These are phyloP conservation scores for Lacerta agilis DNA, from an alignment of 2,797 vertebrate species.

Conservation along the genomic window DNA sequence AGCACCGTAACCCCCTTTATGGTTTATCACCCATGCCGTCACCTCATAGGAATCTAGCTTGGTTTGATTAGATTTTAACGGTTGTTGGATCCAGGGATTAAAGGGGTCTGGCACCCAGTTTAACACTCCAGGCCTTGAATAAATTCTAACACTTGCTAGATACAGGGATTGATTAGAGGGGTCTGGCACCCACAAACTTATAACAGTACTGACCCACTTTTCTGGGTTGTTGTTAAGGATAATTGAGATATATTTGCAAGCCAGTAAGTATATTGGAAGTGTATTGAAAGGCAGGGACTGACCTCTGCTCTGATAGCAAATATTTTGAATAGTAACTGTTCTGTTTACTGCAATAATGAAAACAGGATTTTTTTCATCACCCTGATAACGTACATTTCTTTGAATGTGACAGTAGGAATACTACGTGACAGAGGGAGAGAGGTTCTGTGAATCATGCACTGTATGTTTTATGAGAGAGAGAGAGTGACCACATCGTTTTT, in stretches of 20 bases:
- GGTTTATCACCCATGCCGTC: too few species aligned
- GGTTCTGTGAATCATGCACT: conserved; percentile 24
- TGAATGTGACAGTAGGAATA: neutral
- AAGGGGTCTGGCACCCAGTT: too few species aligned
- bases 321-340: neutral
- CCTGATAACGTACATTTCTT: neutral
- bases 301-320: neutral
- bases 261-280: neutral
- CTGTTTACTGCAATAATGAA: neutral
- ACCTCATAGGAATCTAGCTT: too few species aligned
- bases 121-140: too few species aligned
- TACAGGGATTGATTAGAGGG: too few species aligned
- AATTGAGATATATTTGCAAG: neutral
- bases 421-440: neutral
- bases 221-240: neutral
- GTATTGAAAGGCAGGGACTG: neutral
- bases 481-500: neutral
- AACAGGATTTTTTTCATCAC: neutral
- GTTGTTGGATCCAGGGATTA: too few species aligned
- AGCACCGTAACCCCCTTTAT: too few species aligned
- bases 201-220: neutral
- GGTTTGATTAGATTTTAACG: too few species aligned
- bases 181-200: too few species aligned
- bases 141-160: too few species aligned
- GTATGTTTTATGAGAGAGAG: conserved; percentile 41